phyloP scores from a whole-genome alignment of 2,888 invertebrate genomes.

The Emmelina monodactyla region DNA sequence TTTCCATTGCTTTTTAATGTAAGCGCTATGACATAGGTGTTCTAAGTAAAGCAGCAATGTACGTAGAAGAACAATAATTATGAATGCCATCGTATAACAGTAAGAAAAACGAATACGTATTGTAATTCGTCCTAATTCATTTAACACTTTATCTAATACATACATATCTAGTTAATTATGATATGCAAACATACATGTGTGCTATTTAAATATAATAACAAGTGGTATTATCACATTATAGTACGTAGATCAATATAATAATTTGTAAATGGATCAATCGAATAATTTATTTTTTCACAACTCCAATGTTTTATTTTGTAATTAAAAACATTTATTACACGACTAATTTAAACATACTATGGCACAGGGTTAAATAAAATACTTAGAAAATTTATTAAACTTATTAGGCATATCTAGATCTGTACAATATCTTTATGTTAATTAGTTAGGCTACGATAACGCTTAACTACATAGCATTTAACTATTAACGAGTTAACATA shows the following conservation, averaged over 20 bases:
- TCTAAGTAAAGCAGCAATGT: too few species aligned
- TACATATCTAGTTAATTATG: constrained; percentile 37
- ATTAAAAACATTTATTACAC: constrained; percentile 25
- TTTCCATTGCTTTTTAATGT: too few species aligned
- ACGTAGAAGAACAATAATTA: too few species aligned
- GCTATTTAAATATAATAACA: constrained; percentile 54
- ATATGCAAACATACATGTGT: constrained; percentile 60
- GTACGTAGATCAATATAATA: constrained; percentile 53
- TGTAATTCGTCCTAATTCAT: constrained; percentile 2
- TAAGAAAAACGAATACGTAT: too few species aligned
- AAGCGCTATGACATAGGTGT: too few species aligned
- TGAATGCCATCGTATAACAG: too few species aligned
- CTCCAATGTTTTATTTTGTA: constrained; percentile 42
- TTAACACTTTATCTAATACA: constrained; percentile 30
- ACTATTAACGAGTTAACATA: constrained; percentile 22
- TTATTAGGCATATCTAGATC: too few species aligned
- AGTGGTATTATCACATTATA: constrained; percentile 61
- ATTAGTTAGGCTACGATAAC: too few species aligned
- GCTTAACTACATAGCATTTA: constrained; percentile 21
- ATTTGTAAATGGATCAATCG: constrained; percentile 46
- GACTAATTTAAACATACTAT: constrained; percentile 41
- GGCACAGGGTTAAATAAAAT: constrained; percentile 36
- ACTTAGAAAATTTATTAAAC: constrained; percentile 12
- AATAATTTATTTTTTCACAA: constrained; percentile 61
- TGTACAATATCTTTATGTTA: constrained; percentile 3